phyloP scores from a whole-genome alignment of 2,888 invertebrate genomes.

The Ophion ventricosus region DNA sequence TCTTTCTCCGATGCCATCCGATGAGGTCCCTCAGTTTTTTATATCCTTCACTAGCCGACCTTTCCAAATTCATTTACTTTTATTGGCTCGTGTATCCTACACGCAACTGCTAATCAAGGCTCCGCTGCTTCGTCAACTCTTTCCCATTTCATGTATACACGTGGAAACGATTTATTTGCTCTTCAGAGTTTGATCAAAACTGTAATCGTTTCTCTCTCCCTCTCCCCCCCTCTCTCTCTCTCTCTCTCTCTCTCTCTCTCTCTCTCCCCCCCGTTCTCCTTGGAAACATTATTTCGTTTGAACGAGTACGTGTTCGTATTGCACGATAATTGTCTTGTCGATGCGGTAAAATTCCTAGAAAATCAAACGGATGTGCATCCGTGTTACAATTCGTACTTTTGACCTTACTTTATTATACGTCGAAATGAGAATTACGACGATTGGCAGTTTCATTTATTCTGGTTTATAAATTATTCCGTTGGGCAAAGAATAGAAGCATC shows the following conservation, averaged over 20 bases:
- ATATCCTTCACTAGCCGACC: not conserved
- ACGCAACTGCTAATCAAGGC: slow-evolving; percentile 57
- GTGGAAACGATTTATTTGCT: not conserved
- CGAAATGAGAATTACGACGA: slow-evolving; percentile 3
- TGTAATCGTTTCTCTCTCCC: not conserved
- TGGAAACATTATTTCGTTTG: slow-evolving; percentile 32
- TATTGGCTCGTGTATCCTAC: not conserved
- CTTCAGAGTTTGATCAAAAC: slow-evolving; percentile 33
- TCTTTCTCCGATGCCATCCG: not conserved
- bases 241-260: too few relatives aligned
- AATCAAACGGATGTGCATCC: slow-evolving; percentile 36
- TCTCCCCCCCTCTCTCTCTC: slow-evolving; percentile 14
- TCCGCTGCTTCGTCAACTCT: slow-evolving; percentile 27
- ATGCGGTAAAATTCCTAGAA: slow-evolving; percentile 52
- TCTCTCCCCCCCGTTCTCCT: slow-evolving; percentile 8
- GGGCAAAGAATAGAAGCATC: not conserved
- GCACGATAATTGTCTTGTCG: slow-evolving; percentile 10
- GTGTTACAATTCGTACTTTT: slow-evolving; percentile 12
- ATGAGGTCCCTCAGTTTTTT: not conserved
- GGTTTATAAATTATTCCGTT: slow-evolving; percentile 2
- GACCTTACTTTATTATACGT: slow-evolving; percentile 5
- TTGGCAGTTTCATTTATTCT: slow-evolving; percentile 46
- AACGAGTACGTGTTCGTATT: slow-evolving; percentile 27
- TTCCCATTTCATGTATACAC: not conserved
- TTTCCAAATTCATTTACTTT: not conserved